These are phyloP conservation scores for Chaetorhynchus papuensis DNA, from an alignment of 2,113 vertebrate species.

Conservation along the genomic window DNA sequence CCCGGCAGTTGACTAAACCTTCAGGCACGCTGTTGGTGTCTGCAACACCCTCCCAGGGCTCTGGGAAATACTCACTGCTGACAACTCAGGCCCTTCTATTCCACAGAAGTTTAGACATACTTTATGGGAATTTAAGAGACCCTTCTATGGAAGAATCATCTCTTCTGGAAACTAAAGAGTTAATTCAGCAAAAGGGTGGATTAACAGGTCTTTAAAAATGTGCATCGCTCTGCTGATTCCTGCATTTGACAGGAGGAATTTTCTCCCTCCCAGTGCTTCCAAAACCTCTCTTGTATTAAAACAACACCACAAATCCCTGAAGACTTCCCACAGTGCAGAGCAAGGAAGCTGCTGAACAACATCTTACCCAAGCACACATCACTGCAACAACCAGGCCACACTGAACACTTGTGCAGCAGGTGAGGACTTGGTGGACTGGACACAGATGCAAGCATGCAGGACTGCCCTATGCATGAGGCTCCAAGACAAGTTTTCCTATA, in stretches of 20 bases:
- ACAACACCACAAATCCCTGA: conserved; percentile 7
- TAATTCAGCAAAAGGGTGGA: conserved; percentile 7
- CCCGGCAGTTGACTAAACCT: background rate
- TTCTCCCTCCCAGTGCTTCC: background rate
- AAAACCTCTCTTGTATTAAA: conserved; percentile 5
- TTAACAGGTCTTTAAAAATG: conserved; percentile 14
- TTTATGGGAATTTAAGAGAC: background rate
- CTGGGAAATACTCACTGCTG: background rate
- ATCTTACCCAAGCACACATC: background rate
- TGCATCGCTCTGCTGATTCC: background rate
- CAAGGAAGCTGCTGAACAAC: background rate
- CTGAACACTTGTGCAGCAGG: background rate
- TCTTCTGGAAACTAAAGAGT: background rate
- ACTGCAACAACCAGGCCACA: background rate
- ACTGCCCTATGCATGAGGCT: background rate
- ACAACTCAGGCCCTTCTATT: background rate
- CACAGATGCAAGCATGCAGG: background rate
- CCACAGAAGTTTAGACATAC: background rate
- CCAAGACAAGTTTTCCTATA: background rate
- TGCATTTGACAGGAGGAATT: conserved; percentile 22
- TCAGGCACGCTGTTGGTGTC: background rate
- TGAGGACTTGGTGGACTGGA: background rate
- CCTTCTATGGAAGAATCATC: background rate
- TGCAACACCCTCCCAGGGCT: background rate
- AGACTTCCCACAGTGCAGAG: background rate